These are phyloP conservation scores for Eurystomus gularis DNA, from an alignment of 2,113 vertebrate genomes.

Conservation along the genomic window DNA sequence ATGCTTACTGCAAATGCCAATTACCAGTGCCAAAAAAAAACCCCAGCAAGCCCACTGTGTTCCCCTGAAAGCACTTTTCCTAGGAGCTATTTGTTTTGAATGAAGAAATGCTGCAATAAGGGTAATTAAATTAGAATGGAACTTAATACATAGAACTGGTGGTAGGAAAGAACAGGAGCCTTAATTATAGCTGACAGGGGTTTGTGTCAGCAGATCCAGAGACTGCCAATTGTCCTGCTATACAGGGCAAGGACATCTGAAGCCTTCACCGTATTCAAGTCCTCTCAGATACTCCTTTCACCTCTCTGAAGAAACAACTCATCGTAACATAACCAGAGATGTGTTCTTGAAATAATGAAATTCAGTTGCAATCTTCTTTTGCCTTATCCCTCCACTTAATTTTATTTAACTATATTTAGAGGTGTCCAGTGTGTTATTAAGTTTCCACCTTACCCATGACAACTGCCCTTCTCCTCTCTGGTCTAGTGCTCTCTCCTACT, in stretches of 20 bases:
- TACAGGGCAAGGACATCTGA: background rate
- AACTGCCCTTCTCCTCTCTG: background rate
- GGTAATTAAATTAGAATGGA: conserved; percentile 17
- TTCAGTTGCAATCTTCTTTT: background rate
- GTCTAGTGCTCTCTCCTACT: background rate
- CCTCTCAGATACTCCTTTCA: background rate
- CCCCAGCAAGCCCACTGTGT: background rate
- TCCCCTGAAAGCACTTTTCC: background rate
- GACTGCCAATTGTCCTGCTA: background rate
- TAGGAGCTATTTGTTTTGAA: background rate
- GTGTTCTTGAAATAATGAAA: background rate
- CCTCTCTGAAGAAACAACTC: background rate
- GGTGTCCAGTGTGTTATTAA: background rate
- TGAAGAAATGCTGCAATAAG: background rate
- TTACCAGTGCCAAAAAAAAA: background rate
- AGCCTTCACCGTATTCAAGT: background rate
- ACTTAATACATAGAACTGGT: background rate
- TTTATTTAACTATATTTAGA: background rate
- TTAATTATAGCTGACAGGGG: background rate
- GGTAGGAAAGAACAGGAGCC: background rate
- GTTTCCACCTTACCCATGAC: background rate
- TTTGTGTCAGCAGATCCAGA: background rate
- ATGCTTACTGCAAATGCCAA: background rate
- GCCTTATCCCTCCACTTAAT: background rate
- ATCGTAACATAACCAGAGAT: background rate